These are phyloP conservation scores for Furnarius figulus DNA, from an alignment of 2,113 vertebrate genomes.

Conservation along the genomic window DNA sequence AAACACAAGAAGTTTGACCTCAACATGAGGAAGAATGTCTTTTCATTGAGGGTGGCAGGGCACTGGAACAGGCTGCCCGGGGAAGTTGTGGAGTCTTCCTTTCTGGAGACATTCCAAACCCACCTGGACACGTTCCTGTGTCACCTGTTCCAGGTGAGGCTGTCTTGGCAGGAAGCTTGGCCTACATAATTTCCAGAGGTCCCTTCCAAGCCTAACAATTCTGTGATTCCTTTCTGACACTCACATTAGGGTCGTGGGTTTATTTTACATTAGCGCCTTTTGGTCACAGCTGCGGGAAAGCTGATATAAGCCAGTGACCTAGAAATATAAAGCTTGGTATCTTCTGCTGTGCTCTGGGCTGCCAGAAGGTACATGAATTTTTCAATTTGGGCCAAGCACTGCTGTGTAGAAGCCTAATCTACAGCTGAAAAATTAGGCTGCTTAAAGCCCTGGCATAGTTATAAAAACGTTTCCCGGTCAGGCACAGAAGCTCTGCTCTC, in stretches of 20 bases:
- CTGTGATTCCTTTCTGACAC: neutral
- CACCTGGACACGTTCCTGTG: neutral
- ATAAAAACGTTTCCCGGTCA: rapidly evolving
- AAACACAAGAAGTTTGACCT: neutral
- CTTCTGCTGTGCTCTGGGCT: neutral
- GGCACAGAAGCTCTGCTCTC: rapidly evolving
- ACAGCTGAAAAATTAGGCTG: neutral
- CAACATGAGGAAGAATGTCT: neutral
- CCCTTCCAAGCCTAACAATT: neutral
- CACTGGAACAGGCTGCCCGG: neutral
- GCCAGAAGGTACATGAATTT: neutral
- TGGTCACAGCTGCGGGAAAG: neutral
- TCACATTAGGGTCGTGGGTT: rapidly evolving
- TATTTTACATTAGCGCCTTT: neutral
- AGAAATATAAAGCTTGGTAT: neutral
- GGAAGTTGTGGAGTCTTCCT: rapidly evolving
- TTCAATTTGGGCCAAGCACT: conserved; percentile 2
- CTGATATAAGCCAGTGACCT: neutral
- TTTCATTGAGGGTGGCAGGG: neutral
- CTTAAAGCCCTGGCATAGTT: neutral
- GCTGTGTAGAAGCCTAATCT: neutral
- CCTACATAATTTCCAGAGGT: neutral
- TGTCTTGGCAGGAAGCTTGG: neutral
- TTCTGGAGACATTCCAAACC: neutral
- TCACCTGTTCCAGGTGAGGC: neutral